A percentile compares a stretch with the other conserved stretches of the same genome.
Conservation (phyloP, 2,113 vertebrate genomes). For the Gymnobelideus leadbeateri region DNA sequence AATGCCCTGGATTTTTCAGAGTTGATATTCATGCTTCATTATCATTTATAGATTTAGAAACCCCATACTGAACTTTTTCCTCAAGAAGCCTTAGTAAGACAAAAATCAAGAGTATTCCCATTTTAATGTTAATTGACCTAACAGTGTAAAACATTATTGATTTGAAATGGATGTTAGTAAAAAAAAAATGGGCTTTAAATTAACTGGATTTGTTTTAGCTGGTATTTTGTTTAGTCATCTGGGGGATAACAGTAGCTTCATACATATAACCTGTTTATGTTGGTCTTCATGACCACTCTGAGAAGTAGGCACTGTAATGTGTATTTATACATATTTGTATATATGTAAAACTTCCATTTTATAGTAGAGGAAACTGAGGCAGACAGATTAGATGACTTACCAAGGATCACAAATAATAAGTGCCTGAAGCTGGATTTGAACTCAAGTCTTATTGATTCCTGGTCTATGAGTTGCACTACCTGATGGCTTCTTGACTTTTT, state of each 20-base stretch:
- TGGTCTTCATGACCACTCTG: background rate
- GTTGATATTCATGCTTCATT: background rate
- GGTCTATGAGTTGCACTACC: background rate
- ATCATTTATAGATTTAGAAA: background rate
- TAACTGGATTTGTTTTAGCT: constrained; percentile 51
- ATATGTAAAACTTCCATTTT: background rate
- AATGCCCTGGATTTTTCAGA: constrained; percentile 17
- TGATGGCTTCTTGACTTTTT: background rate
- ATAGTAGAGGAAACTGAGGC: background rate
- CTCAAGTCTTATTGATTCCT: background rate
- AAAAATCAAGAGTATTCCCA: background rate
- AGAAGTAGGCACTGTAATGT: background rate
- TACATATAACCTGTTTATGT: constrained; percentile 44
- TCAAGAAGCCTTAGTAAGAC: background rate
- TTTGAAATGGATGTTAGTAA: constrained; percentile 64
- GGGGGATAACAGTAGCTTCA: constrained; percentile 44
- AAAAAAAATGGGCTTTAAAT: constrained; percentile 42
- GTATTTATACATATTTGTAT: too few species aligned
- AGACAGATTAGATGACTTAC: background rate
- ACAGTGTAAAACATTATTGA: constrained; percentile 35
- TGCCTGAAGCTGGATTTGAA: background rate
- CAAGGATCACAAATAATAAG: background rate
- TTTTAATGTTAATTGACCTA: constrained; percentile 57
- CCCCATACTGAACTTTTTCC: background rate
- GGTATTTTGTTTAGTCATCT: constrained; percentile 56